phyloP scores from a whole-genome alignment of 2,113 vertebrate genomes.

The Balaenoptera acutorostrata region DNA sequence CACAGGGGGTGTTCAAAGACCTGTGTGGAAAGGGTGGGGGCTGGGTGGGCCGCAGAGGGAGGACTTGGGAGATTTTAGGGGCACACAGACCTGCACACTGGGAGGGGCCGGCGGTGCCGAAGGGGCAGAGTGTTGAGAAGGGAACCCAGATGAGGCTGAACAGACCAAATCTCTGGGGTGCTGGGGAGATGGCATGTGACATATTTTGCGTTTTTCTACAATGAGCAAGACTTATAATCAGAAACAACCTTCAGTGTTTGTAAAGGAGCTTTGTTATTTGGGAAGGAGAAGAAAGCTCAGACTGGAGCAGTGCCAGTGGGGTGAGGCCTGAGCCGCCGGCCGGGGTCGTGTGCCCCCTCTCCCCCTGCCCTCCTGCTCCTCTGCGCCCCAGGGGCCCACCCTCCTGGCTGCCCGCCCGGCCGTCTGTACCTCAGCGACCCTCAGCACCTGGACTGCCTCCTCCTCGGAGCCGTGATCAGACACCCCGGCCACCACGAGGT shows the following conservation, averaged over 20 bases:
- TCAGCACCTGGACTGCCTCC: not conserved
- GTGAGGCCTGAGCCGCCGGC: not conserved
- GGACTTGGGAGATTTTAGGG: not conserved
- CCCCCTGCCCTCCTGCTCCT: not conserved
- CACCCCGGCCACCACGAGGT: not conserved
- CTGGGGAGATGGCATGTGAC: not conserved
- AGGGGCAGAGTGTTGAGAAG: not conserved
- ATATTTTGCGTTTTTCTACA: not conserved
- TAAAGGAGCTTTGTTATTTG: not conserved
- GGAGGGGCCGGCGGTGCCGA: not conserved
- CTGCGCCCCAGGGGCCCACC: not conserved
- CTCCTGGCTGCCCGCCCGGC: not conserved
- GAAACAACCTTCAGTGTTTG: not conserved
- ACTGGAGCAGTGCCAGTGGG: not conserved
- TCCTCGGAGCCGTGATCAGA: not conserved
- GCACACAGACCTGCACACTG: too few relatives aligned
- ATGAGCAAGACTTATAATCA: not conserved
- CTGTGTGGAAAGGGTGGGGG: not conserved
- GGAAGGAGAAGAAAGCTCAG: not conserved
- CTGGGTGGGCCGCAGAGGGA: not conserved
- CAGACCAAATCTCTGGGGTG: not conserved
- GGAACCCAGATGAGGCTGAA: not conserved
- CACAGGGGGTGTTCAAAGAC: not conserved
- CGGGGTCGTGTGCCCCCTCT: fast-evolving
- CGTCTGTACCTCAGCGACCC: not conserved